Conservation (phyloP, 2,888 invertebrate genomes). For the Dromius quadrimaculatus region DNA sequence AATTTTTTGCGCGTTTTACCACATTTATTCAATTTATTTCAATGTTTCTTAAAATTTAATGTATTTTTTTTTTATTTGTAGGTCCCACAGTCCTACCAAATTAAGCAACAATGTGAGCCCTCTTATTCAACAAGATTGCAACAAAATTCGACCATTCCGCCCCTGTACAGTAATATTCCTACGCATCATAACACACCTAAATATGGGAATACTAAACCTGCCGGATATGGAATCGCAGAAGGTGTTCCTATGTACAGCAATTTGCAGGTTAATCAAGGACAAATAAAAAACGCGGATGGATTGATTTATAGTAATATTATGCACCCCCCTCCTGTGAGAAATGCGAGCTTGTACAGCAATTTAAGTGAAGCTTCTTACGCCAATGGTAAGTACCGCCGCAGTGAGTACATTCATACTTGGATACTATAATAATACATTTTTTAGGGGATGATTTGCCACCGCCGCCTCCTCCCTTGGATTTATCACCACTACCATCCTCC, state of each 20-base stretch:
- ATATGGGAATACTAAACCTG: slow-evolving; percentile 15
- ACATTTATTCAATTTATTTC: neutral
- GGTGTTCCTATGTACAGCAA: slow-evolving; percentile 64
- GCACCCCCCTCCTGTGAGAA: slow-evolving; percentile 64
- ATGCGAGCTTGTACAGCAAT: slow-evolving; percentile 72
- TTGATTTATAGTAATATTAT: slow-evolving; percentile 70
- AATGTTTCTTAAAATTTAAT: neutral
- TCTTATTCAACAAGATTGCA: slow-evolving; percentile 78
- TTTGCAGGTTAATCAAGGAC: slow-evolving; percentile 59
- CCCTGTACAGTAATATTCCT: slow-evolving; percentile 65
- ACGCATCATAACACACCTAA: slow-evolving; percentile 56
- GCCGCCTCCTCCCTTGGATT: slow-evolving; percentile 72
- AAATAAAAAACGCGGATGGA: slow-evolving; percentile 66
- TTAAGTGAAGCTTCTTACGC: slow-evolving; percentile 62
- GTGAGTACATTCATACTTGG: too few relatives aligned
- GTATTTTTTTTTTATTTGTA: too few relatives aligned
- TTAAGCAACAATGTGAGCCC: slow-evolving; percentile 79
- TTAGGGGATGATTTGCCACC: slow-evolving; percentile 72
- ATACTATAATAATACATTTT: too few relatives aligned
- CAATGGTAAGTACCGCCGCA: slow-evolving; percentile 63
- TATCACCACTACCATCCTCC: slow-evolving; percentile 65
- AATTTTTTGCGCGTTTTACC: too few relatives aligned
- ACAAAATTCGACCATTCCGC: slow-evolving; percentile 67
- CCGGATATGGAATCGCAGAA: neutral
- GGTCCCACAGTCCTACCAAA: slow-evolving; percentile 82